Percentiles rank a stretch among this genome's conserved stretches.
Evolutionary conservation across 2,797 vertebrate species (phyloP).

Genomic region (Sarcophilus harrisii): DNA sequence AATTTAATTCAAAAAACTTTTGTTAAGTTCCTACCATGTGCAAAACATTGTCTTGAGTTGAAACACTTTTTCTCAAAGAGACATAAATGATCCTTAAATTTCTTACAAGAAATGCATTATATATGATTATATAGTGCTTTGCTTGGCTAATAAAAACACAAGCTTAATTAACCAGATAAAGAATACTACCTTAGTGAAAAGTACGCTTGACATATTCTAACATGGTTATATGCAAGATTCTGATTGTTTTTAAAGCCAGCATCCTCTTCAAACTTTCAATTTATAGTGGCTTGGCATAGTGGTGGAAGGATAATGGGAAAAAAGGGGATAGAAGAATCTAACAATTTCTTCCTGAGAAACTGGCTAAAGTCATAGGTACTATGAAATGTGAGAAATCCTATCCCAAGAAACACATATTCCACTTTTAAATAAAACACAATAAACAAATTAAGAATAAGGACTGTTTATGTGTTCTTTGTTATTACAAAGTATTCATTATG

Average conservation of each 20-base stretch:
- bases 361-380: background rate
- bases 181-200: background rate
- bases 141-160: background rate
- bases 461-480: background rate
- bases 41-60: background rate
- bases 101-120: background rate
- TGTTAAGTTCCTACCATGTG: background rate
- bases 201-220: background rate
- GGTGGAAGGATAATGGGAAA: background rate
- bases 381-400: background rate
- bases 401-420: background rate
- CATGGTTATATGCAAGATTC: background rate
- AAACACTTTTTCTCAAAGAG: background rate
- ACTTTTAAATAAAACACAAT: background rate
- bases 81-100: background rate
- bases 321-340: background rate
- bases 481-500: slow-evolving; percentile 12
- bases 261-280: background rate
- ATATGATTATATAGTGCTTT: background rate
- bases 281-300: background rate
- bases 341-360: background rate
- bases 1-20: background rate
- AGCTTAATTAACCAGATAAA: background rate
- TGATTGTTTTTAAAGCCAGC: background rate
- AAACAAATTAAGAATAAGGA: background rate